Conservation (phyloP, 2,113 vertebrate species). For the Australoheros scitulus region DNA sequence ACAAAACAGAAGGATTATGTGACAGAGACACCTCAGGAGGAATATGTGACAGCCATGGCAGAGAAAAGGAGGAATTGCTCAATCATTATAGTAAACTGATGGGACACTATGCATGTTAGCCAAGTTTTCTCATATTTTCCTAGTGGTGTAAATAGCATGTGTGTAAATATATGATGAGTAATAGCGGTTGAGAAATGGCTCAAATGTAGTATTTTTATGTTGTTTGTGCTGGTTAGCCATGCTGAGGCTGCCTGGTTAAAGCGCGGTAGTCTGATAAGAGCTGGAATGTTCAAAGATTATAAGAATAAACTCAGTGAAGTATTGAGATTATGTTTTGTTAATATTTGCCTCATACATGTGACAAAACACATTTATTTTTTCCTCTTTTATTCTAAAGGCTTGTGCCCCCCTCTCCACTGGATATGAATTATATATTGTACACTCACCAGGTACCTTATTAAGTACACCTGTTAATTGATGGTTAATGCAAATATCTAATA, state of each 20-base stretch:
- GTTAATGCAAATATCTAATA: background rate
- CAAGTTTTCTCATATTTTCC: background rate
- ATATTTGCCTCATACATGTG: no score
- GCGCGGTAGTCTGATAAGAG: background rate
- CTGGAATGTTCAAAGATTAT: background rate
- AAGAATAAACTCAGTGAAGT: background rate
- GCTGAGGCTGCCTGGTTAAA: background rate
- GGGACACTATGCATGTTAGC: background rate
- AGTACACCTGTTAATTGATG: background rate
- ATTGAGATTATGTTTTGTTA: background rate
- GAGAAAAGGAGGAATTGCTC: background rate
- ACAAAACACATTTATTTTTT: no score
- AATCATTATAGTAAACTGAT: background rate
- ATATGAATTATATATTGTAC: background rate
- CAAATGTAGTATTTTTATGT: background rate
- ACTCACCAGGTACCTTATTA: background rate
- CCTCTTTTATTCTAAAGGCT: no score
- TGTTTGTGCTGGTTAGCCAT: background rate
- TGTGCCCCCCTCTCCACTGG: background rate
- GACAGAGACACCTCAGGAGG: background rate
- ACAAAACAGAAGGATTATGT: constrained; percentile 3
- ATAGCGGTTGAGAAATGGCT: background rate
- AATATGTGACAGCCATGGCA: constrained; percentile 1
- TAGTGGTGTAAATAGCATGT: background rate
- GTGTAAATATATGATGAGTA: background rate